Percentiles rank a stretch among this genome's conserved stretches.
Conservation (phyloP, 1,140 invertebrate species). For the Camponotus floridanus region DNA sequence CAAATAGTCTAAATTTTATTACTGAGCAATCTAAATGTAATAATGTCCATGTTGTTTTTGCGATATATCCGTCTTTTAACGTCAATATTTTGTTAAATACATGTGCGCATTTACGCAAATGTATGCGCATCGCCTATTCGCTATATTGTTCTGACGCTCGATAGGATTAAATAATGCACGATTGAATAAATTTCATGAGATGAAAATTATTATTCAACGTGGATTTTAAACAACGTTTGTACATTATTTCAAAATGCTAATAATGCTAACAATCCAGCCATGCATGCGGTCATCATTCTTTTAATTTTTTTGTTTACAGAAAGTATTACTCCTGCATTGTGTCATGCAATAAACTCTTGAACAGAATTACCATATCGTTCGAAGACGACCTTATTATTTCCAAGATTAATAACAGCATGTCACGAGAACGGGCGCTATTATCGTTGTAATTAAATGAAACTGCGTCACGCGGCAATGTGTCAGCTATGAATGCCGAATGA, state of each 20-base stretch:
- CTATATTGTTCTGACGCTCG: slow-evolving; percentile 31
- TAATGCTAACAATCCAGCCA: neutral
- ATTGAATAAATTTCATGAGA: slow-evolving; percentile 9
- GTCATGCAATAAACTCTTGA: neutral
- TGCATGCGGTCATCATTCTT: neutral
- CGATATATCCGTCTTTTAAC: neutral
- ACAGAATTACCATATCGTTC: slow-evolving; percentile 10
- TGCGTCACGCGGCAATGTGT: slow-evolving; percentile 3
- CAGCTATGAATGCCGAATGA: neutral
- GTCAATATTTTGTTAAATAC: slow-evolving; percentile 18
- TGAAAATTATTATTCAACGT: slow-evolving; percentile 24
- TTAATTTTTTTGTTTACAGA: neutral
- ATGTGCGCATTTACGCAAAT: slow-evolving; percentile 2
- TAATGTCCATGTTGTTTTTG: neutral
- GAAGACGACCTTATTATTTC: slow-evolving; percentile 20
- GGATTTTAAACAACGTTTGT: slow-evolving; percentile 14
- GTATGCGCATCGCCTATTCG: slow-evolving; percentile 26
- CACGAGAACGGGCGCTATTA: neutral
- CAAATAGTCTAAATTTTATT: slow-evolving; percentile 22
- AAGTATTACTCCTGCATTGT: neutral
- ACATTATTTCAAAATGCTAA: slow-evolving; percentile 20
- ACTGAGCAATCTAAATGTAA: slow-evolving; percentile 13
- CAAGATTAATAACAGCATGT: slow-evolving; percentile 16
- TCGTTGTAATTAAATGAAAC: slow-evolving; percentile 32
- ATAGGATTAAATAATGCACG: slow-evolving; percentile 37